Evolutionary conservation across 2,797 vertebrate genomes (phyloP).

Genomic region (Xenopus petersii): DNA sequence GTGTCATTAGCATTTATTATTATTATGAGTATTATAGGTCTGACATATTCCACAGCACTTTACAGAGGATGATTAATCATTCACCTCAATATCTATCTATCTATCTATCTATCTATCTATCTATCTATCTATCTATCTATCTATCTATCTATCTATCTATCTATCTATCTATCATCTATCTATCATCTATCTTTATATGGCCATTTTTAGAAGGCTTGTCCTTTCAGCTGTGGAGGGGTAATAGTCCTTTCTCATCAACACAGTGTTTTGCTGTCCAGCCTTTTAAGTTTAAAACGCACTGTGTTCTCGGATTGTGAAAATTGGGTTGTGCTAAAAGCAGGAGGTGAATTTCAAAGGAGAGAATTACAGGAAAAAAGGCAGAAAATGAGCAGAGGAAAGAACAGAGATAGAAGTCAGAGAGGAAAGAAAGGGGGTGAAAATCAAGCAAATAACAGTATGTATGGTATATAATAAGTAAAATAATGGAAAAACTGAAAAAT

Average conservation of each 20-base stretch:
- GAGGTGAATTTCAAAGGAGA: conserved; percentile 37
- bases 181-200: neutral
- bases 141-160: neutral
- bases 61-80: too few species aligned
- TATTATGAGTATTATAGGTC: too few species aligned
- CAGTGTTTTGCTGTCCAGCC: conserved; percentile 9
- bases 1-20: too few species aligned
- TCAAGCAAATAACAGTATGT: neutral
- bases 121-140: neutral
- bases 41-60: too few species aligned
- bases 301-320: conserved; percentile 25
- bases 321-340: conserved; percentile 32
- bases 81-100: neutral
- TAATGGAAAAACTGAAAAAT: neutral
- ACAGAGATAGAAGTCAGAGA: neutral
- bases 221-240: conserved; percentile 14
- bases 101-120: neutral
- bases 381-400: conserved; percentile 46
- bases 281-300: conserved; percentile 31
- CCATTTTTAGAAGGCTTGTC: conserved; percentile 8
- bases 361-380: conserved; percentile 62
- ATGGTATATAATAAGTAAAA: neutral
- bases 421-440: neutral
- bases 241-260: conserved; percentile 15
- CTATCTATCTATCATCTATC: neutral